Evolutionary conservation across 2,797 vertebrate species (phyloP), one percentile per base, ranked within the genome.

Genomic region (Sternarchorhynchus goeldii): DNA sequence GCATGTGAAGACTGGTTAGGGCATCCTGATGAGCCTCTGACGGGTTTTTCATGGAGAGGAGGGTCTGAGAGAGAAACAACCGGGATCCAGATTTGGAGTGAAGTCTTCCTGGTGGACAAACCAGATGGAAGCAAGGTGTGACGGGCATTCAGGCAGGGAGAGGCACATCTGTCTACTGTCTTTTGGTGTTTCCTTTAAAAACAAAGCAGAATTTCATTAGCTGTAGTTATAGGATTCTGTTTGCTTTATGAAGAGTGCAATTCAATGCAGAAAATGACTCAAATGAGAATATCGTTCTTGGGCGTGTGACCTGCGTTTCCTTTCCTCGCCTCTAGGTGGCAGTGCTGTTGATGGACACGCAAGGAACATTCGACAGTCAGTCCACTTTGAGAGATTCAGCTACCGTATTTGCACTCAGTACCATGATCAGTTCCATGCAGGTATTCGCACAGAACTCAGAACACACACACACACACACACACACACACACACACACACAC

Each of bases 401-500:
- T 88, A 99, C 97, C 0, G 97, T 99, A 56, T 99, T 99, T 79
- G 98, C 97, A 5, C 95, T 99, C 74, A 99, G 98, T 93, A 99
- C 97, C 75, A 99, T 99, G 98, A 99, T 99, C 85, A 99, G 97
- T 91, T 99, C 98, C 16, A 98, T 99, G 93, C 98, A 99, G 98
- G 97, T 99, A 90, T 60, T 6, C 2, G 20, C 36, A 66, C 17
- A 69, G n/a, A 69, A 25, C 12, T 31, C 5, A 70, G n/a, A 34
- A 12, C 2, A 12, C 14, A 2, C 18, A n/a, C 55, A 39, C 17
- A 66, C 16, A 71, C 16, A 63, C 56, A 50, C 66, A 20, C 41
- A 18, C 50, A 74, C 12, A 55, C 14, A 73, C 25, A 18, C 36
- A 8, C 16, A 6, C 67, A 8, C 10, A 66, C 2, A 63, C 41